phyloP scores from a whole-genome alignment of 2,113 vertebrate species.

The Parotia lawesii region DNA sequence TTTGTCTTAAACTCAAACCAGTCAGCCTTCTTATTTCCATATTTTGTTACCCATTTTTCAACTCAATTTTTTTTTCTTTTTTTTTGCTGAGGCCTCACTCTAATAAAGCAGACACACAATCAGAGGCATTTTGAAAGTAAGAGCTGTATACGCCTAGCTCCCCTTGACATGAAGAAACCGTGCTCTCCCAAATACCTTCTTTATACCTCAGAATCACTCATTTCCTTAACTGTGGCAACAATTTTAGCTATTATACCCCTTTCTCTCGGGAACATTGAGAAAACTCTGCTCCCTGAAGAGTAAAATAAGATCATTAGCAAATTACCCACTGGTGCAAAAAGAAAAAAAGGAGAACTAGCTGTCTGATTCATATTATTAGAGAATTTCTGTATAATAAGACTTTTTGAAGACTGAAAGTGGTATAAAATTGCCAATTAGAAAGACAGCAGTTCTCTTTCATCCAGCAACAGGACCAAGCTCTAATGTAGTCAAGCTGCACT shows the following conservation, averaged over 20 bases:
- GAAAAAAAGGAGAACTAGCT: slow-evolving; percentile 13
- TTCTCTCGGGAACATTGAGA: background rate
- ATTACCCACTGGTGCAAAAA: background rate
- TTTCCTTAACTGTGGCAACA: background rate
- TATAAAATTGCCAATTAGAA: slow-evolving; percentile 49
- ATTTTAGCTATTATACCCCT: background rate
- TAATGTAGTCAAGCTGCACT: background rate
- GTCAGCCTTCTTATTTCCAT: background rate
- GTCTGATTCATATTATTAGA: slow-evolving; percentile 43
- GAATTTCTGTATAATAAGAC: slow-evolving; percentile 41
- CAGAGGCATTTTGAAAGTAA: background rate
- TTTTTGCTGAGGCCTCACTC: background rate
- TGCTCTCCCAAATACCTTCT: background rate
- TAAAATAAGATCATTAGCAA: slow-evolving; percentile 51
- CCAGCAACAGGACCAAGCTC: background rate
- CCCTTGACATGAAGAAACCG: background rate
- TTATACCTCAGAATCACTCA: background rate
- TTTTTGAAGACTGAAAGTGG: slow-evolving; percentile 40
- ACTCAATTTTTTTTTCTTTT: background rate
- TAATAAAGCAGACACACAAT: background rate
- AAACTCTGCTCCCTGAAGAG: slow-evolving; percentile 26
- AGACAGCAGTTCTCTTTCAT: slow-evolving; percentile 16
- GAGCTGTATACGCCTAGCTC: background rate
- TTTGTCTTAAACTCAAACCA: background rate
- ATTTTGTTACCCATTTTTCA: background rate